A percentile compares a stretch with the other conserved stretches of the same genome.
Evolutionary conservation across 2,888 invertebrate genomes (phyloP).

Genomic region (Zele albiditarsus): DNA sequence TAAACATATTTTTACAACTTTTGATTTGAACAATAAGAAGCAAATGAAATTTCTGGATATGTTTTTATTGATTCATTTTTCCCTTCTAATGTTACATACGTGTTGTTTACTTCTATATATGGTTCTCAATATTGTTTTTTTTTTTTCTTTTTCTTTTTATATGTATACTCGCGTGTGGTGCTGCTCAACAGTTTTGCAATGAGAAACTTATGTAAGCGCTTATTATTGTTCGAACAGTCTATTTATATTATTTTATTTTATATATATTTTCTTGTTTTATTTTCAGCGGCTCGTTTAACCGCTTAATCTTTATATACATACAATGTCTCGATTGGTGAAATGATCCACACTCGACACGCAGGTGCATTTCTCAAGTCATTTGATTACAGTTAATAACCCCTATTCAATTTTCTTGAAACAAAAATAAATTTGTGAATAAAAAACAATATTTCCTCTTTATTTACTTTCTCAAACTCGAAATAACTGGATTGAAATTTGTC

Average conservation of each 20-base stretch:
- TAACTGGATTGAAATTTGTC: not conserved
- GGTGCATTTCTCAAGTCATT: not conserved
- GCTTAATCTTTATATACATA: slow-evolving; percentile 27
- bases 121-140: not conserved
- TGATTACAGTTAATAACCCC: not conserved
- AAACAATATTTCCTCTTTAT: not conserved
- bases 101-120: slow-evolving; percentile 22
- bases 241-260: slow-evolving; percentile 37
- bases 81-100: slow-evolving; percentile 29
- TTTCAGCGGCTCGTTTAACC: slow-evolving; percentile 29
- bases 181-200: slow-evolving; percentile 34
- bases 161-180: slow-evolving; percentile 11
- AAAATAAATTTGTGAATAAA: not conserved
- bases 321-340: slow-evolving; percentile 16
- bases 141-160: slow-evolving; percentile 17
- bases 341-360: slow-evolving; percentile 20
- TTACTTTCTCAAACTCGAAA: not conserved
- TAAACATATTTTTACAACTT: not conserved
- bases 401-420: not conserved
- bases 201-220: slow-evolving; percentile 32
- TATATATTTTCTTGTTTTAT: not conserved
- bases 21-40: not conserved
- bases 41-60: not conserved
- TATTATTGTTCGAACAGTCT: slow-evolving; percentile 40
- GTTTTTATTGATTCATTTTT: not conserved